phyloP scores from a whole-genome alignment of 1,140 invertebrate species.

The Cydia strobilella region DNA sequence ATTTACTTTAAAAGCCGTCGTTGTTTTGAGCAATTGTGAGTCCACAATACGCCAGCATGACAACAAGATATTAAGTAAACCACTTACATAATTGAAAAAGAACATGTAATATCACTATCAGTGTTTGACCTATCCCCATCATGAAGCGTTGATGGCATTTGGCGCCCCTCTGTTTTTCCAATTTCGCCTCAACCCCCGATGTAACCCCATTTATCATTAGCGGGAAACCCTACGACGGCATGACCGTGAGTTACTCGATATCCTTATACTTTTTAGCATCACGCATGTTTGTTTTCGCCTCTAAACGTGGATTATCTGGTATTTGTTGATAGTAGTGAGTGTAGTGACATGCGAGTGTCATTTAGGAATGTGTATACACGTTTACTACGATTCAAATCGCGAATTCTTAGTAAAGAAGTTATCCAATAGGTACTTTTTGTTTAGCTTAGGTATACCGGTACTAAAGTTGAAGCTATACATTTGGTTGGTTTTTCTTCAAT shows the following conservation, averaged over 20 bases:
- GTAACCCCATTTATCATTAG: conserved; percentile 32
- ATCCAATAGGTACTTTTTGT: background rate
- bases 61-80: background rate
- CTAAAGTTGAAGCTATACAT: too few relatives aligned
- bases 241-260: conserved; percentile 30
- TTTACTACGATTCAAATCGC: background rate
- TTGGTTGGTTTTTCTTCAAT: too few relatives aligned
- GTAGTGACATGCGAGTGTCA: background rate
- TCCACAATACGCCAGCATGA: background rate
- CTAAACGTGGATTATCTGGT: conserved; percentile 19
- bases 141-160: conserved; percentile 35
- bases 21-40: too few relatives aligned
- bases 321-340: conserved; percentile 3
- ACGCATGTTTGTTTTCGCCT: conserved; percentile 26
- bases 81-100: conserved; percentile 9
- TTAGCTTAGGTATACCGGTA: too few relatives aligned
- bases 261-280: background rate
- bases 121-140: conserved; percentile 33
- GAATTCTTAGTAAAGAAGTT: background rate
- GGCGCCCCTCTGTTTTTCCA: conserved; percentile 35
- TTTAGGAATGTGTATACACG: conserved; percentile 3
- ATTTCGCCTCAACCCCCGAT: conserved; percentile 34
- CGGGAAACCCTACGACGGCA: conserved; percentile 23
- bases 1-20: too few relatives aligned
- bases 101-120: conserved; percentile 12